A percentile compares a stretch with the other conserved stretches of the same genome.
These are phyloP conservation scores for Glomeris marginata DNA, from an alignment of 2,888 invertebrate genomes.

Conservation along the genomic window DNA sequence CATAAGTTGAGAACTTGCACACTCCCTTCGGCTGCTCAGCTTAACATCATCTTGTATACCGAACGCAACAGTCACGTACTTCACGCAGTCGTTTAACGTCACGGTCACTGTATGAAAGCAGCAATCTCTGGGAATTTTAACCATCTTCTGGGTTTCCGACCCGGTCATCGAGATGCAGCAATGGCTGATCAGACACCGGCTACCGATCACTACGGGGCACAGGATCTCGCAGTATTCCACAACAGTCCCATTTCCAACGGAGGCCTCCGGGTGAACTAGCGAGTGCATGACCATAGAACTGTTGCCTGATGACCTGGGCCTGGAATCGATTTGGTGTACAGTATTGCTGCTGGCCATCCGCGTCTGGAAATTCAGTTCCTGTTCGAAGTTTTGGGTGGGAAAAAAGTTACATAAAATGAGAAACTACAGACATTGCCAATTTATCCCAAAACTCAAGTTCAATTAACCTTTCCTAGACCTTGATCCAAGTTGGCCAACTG, in stretches of 20 bases:
- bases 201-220: conserved; percentile 23
- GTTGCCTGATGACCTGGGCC: background rate
- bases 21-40: background rate
- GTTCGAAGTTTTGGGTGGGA: too few relatives aligned
- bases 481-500: conserved; percentile 14
- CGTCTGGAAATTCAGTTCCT: conserved; percentile 7
- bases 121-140: conserved; percentile 17
- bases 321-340: background rate
- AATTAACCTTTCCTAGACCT: background rate
- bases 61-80: conserved; percentile 20
- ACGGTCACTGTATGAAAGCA: conserved; percentile 20
- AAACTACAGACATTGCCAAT: too few relatives aligned
- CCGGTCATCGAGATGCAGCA: conserved; percentile 21
- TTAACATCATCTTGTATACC: conserved; percentile 19
- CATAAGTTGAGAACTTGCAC: conserved; percentile 2
- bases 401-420: too few relatives aligned
- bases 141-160: background rate
- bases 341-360: conserved; percentile 1
- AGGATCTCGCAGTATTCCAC: conserved; percentile 30
- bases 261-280: conserved; percentile 19
- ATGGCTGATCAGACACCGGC: conserved; percentile 28
- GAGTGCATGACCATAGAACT: conserved; percentile 26
- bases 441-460: too few relatives aligned
- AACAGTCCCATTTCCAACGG: conserved; percentile 21
- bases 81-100: conserved; percentile 1